Base-by-base conservation (phyloP, 2,888 invertebrate genomes). In the Dyspetes luteomarginatus region DNA sequence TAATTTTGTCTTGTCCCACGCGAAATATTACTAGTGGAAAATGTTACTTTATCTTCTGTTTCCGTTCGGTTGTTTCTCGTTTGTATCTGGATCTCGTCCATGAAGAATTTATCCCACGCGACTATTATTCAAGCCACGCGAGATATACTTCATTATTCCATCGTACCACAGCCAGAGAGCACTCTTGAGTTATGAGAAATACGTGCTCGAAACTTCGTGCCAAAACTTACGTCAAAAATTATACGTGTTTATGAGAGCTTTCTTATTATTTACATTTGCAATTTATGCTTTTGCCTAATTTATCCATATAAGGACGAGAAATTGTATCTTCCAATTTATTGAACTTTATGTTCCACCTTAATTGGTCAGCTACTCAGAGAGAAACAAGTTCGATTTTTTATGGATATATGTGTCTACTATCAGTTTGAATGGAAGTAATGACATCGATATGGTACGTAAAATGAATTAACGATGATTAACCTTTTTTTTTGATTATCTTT, bases 171-270 rank as follows among this genome's bases (percentile, higher is more conserved):
- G 19, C 4, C 45, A n/a, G 3, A 43, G 68, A 52, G 50, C 41
- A 52, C 41, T 62, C 73, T 74, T 58, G 55, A 56, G 78, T 48
- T 62, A 55, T 48, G 73, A 73, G 73, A 74, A 45, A 67, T 60
- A 78, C 78, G 78, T 74, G 78, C 68, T 73, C 17, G 28, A 78
- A 73, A 74, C 73, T 56, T 28, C 48, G 15, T 58, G 41, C 30
- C 52, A 52, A 52, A 65, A 67, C 60, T 68, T 68, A 41, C 4
- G 22, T 30, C 52, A 19, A 22, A 28, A 15, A 12, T n/a, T 15
- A 2, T 65, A n/a, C 19, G n/a, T 50, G 26, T 50, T 4, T n/a
- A 36, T 30, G 26, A 65, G 2, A 48, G 17, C 5, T 19, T 50
- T n/a, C 17, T 17, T 28, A 17, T 9, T 58, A 7, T 1, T 17